Conservation (phyloP, 2,888 invertebrate species). For the Apocheima hispidaria region DNA sequence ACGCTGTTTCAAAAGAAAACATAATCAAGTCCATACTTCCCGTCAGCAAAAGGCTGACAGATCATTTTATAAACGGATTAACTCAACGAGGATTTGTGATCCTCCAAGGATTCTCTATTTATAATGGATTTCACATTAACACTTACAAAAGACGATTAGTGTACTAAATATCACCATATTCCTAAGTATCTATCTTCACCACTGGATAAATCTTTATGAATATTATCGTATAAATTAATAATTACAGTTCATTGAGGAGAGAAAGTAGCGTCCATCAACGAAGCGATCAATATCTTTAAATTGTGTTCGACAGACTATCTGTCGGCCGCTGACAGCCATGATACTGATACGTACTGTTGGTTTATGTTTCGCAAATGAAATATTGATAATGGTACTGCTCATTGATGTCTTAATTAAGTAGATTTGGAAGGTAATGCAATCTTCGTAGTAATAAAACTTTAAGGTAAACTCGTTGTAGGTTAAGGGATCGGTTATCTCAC, state of each 20-base stretch:
- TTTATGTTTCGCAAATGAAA: conserved; percentile 5
- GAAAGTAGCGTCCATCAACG: conserved; percentile 18
- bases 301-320: conserved; percentile 11
- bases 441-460: too few species aligned
- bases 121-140: too few species aligned
- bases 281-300: conserved; percentile 39
- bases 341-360: background rate
- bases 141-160: background rate
- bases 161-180: background rate
- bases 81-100: too few species aligned
- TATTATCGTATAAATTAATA: background rate
- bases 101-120: too few species aligned
- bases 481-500: too few species aligned
- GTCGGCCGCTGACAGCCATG: conserved; percentile 10
- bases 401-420: background rate
- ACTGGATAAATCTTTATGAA: background rate
- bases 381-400: background rate
- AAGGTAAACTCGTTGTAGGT: too few species aligned
- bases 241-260: conserved; percentile 2
- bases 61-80: too few species aligned
- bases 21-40: too few species aligned
- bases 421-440: too few species aligned
- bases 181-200: background rate
- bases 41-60: too few species aligned
- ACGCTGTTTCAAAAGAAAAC: too few species aligned